Evolutionary conservation across 1,140 invertebrate genomes (phyloP), one percentile per base, ranked within the genome.

Genomic region (Telenomus remus): DNA sequence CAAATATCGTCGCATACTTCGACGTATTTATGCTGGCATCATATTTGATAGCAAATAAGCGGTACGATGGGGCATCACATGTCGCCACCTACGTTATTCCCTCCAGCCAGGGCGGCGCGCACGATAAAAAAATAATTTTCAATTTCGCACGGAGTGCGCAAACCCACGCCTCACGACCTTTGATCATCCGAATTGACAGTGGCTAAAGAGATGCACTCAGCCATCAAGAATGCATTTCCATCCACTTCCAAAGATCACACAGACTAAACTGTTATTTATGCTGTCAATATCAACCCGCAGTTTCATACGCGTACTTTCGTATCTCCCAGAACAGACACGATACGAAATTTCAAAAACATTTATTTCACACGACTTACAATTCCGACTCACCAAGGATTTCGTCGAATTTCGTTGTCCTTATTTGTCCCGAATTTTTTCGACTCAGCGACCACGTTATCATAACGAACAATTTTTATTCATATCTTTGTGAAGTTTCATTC

Each of bases 81-180:
- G 68, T 57, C 57, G 51, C 68, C 60, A 68, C 57, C 66, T 72
- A 73, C 59, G 72, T 77, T 73, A 77, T 60, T 64, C 75, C 69
- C 69, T 56, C 61, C 75, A 37, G 46, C 16, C 68, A 48, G 59
- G 43, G 39, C n/a, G 34, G 68, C 59, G 60, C 64, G 75, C 75
- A 60, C 75, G 69, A 77, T 77, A 77, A 77, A 77, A 77, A 77
- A 77, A 77, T 77, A 72, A 77, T 73, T 77, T 77, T 77, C 69
- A 73, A 77, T 77, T 59, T 69, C 68, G 57, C 63, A 51, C 68
- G 53, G 63, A 71, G 61, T 57, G 53, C 59, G 55, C 50, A 53
- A 14, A 51, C 39, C 56, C 61, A 65, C 49, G 27, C 39, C 44
- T 60, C 19, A 61, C 49, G 68, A 77, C 74, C 74, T 77, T 77